These are phyloP conservation scores for Oreamnos americanus DNA, from an alignment of 2,113 vertebrate genomes.

Conservation along the genomic window DNA sequence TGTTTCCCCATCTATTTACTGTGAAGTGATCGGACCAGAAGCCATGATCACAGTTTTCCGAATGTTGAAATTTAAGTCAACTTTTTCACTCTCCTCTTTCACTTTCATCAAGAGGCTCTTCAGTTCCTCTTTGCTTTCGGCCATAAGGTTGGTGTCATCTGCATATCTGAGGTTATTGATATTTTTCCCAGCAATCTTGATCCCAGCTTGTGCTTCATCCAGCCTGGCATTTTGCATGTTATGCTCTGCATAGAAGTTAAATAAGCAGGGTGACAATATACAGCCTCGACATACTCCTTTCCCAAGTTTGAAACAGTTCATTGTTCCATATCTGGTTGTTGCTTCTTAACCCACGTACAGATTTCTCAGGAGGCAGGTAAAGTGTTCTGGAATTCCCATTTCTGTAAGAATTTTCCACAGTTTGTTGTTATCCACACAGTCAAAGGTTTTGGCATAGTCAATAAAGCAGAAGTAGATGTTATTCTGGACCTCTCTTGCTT, in stretches of 20 bases:
- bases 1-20: neutral
- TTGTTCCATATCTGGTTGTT: neutral
- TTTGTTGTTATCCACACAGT: neutral
- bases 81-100: neutral
- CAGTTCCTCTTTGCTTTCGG: accelerated
- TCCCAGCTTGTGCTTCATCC: neutral
- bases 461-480: neutral
- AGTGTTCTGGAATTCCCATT: neutral
- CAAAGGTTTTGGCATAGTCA: neutral
- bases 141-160: neutral
- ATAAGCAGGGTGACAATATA: neutral
- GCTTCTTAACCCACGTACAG: neutral
- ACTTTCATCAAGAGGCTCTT: neutral
- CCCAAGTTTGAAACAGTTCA: neutral
- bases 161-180: neutral
- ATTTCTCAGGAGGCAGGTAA: neutral
- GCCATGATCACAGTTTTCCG: neutral
- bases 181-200: neutral
- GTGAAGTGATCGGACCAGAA: neutral
- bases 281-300: neutral
- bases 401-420: neutral
- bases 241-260: neutral
- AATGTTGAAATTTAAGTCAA: neutral
- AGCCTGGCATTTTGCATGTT: accelerated
- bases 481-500: neutral